Evolutionary conservation across 2,888 invertebrate genomes (phyloP), one percentile per base, ranked within the genome.

Genomic region (Amphiduros pacificus): DNA sequence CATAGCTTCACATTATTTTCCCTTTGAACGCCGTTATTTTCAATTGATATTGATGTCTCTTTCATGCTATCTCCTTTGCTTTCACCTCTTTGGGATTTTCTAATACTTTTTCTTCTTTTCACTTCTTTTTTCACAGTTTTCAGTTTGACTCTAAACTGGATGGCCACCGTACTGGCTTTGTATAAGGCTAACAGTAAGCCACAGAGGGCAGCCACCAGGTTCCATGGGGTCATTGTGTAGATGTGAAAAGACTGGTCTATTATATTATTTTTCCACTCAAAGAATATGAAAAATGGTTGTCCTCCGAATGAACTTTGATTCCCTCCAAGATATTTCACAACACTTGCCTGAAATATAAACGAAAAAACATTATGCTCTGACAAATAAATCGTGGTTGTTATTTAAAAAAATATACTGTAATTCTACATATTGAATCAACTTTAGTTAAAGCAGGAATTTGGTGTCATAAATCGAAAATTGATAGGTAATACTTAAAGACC

Each of bases 211-310:
- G 63, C 62, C 17, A 49, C 52, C 17, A 62, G 31, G 31, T 26
- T 62, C 63, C 63, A 64, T 6, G 60, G 32, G 14, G 62, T 52
- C 4, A 41, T 53, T 1, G 62, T 55, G 9, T 55, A 54, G 22
- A 62, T 31, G 26, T 64, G 48, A n/a, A n/a, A 24, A n/a, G 62
- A 62, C 41, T 63, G 55, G 2, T 61, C 62, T 20, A 64, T 27
- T 22, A 62, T 20, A 24, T 63, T 55, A 24, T 53, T 50, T 26
- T 62, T 62, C 62, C 62, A 62, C 49, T 62, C 62, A 61, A 63
- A 62, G 54, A 62, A 62, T 2, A 62, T 54, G 52, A 62, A 62
- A 50, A 62, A 62, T n/a, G 26, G 44, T 24, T 32, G 31, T 9
- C 29, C 36, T 36, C 14, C 36, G 36, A n/a, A n/a, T n/a, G n/a